Percentiles rank a stretch among this genome's conserved stretches.
Conservation (phyloP, 2,797 vertebrate species). For the Crossoptilon crossoptilon region DNA sequence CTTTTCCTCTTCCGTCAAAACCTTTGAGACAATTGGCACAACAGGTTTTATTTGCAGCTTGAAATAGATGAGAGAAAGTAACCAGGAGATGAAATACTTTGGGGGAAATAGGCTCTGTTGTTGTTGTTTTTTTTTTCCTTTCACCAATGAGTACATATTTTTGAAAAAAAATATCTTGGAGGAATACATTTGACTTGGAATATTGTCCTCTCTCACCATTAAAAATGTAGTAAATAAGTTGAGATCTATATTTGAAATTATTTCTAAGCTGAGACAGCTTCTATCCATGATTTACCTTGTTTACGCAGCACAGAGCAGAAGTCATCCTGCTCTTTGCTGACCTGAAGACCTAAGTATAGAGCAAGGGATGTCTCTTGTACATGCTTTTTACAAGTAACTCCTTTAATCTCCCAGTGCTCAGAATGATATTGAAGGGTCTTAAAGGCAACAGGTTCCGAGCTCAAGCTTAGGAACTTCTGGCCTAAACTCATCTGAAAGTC, state of each 20-base stretch:
- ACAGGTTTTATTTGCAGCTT: slow-evolving; percentile 17
- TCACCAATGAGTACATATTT: neutral
- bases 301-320: neutral
- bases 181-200: neutral
- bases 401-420: neutral
- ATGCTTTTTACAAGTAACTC: neutral
- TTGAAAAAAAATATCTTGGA: neutral
- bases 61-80: neutral
- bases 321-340: neutral
- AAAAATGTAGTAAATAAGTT: neutral
- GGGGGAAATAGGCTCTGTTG: neutral
- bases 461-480: neutral
- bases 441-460: neutral
- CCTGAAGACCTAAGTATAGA: neutral
- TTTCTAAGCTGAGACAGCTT: neutral
- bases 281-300: neutral
- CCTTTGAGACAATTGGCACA: neutral
- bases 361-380: neutral
- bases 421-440: neutral
- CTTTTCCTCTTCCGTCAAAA: neutral
- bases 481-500: neutral
- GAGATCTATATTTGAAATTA: neutral
- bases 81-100: neutral
- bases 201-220: neutral
- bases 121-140: neutral